Conservation (phyloP, 2,888 invertebrate species). For the Orchesella flavescens region DNA sequence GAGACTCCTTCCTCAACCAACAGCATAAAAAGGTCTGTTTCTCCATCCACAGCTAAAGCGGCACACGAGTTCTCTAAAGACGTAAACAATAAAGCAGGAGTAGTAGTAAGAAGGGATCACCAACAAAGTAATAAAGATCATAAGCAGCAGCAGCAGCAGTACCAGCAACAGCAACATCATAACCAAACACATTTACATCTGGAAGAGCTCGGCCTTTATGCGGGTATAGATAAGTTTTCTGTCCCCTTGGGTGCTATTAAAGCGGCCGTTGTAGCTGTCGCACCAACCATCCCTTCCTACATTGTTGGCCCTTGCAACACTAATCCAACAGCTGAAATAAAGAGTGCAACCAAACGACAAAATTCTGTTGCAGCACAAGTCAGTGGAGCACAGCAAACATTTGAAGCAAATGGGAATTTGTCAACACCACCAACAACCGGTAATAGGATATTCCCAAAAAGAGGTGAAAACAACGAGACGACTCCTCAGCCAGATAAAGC, state of each 20-base stretch:
- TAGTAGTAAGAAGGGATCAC: conserved; percentile 53
- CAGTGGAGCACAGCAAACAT: conserved; percentile 17
- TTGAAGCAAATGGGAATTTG: conserved; percentile 57
- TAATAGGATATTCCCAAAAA: conserved; percentile 13
- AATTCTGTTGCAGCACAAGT: conserved; percentile 29
- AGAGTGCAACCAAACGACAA: conserved; percentile 25
- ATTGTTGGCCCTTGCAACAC: conserved; percentile 42
- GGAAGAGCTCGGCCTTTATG: conserved; percentile 65
- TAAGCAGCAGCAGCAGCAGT: conserved; percentile 31
- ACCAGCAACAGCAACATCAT: conserved; percentile 15
- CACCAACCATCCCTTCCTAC: conserved; percentile 63
- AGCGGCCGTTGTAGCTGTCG: conserved; percentile 61
- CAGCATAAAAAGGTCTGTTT: conserved; percentile 54
- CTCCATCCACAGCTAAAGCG: conserved; percentile 38
- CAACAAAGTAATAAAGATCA: conserved; percentile 48
- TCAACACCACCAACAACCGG: conserved; percentile 49
- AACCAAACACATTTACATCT: conserved; percentile 61
- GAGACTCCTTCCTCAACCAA: conserved; percentile 32
- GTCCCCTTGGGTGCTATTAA: conserved; percentile 67
- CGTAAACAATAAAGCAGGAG: conserved; percentile 30
- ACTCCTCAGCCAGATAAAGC: conserved; percentile 40
- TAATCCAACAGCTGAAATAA: conserved; percentile 37
- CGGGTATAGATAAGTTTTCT: conserved; percentile 64
- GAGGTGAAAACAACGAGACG: conserved; percentile 54
- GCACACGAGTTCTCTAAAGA: conserved; percentile 48